A percentile compares a stretch with the other conserved stretches of the same genome.
Conservation (phyloP, 2,113 vertebrate genomes). For the Serranochromis macrocephalus region DNA sequence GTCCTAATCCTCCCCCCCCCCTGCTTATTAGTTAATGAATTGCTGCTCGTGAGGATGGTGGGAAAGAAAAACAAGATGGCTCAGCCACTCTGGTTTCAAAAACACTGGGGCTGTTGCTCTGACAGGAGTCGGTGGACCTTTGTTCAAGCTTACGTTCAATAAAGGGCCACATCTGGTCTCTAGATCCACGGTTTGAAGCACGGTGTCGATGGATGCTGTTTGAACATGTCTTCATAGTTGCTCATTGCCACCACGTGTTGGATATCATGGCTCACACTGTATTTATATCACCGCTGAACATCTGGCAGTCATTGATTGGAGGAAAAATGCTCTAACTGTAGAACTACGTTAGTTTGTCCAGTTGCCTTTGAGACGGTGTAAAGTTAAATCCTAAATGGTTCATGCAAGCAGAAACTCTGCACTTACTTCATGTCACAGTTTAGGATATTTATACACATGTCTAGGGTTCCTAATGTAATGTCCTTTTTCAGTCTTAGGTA, state of each 20-base stretch:
- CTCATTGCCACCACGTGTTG: not conserved
- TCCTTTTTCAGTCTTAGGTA: not conserved
- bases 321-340: not conserved
- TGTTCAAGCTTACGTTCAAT: slow-evolving; percentile 43
- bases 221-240: not conserved
- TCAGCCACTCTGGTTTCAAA: slow-evolving; percentile 67
- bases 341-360: not conserved
- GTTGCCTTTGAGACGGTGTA: rapidly evolving
- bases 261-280: not conserved
- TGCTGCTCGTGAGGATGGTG: slow-evolving; percentile 54
- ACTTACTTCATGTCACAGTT: not conserved
- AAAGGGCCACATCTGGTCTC: slow-evolving; percentile 70
- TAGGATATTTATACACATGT: not conserved
- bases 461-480: not conserved
- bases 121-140: slow-evolving; percentile 24
- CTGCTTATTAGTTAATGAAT: slow-evolving; percentile 72
- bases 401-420: not conserved
- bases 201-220: not conserved
- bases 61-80: slow-evolving; percentile 65
- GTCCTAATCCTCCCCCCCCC: not conserved
- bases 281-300: not conserved
- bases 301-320: not conserved
- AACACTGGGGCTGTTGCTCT: slow-evolving; percentile 68
- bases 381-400: not conserved
- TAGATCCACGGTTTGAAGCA: slow-evolving; percentile 41